A percentile compares a stretch with the other conserved stretches of the same genome.
phyloP scores from a whole-genome alignment of 2,113 vertebrate species.

The Maccullochella peelii region DNA sequence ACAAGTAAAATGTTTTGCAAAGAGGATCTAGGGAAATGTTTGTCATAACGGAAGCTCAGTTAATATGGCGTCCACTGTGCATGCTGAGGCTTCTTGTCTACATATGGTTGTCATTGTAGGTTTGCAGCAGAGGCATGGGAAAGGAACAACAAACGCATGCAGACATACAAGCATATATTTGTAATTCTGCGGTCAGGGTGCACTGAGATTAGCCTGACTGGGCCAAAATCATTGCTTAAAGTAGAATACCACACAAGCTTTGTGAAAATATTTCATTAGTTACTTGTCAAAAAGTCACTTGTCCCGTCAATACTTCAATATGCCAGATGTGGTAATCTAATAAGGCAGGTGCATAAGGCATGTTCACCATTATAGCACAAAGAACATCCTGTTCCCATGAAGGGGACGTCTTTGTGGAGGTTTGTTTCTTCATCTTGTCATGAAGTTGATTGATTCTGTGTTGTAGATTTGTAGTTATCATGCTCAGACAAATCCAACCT shows the following conservation, averaged over 20 bases:
- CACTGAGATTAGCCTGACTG: conserved; percentile 18
- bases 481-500: conserved; percentile 40
- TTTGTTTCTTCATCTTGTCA: conserved; percentile 38
- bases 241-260: conserved; percentile 18
- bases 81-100: conserved; percentile 47
- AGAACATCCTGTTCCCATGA: conserved; percentile 65
- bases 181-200: conserved; percentile 13
- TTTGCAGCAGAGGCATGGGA: conserved; percentile 45
- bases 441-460: conserved; percentile 42
- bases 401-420: neutral
- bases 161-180: conserved; percentile 40
- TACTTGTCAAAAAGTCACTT: conserved; percentile 6
- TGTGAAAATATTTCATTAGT: neutral
- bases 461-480: conserved; percentile 18
- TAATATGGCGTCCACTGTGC: conserved; percentile 37
- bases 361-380: conserved; percentile 40
- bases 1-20: conserved; percentile 64
- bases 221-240: conserved; percentile 3
- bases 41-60: conserved; percentile 54
- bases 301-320: neutral
- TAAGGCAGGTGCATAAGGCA: conserved; percentile 61
- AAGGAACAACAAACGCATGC: conserved; percentile 41
- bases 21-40: conserved; percentile 50
- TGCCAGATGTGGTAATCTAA: conserved; percentile 42
- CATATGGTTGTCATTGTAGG: conserved; percentile 80